Evolutionary conservation across 2,888 invertebrate species (phyloP), one percentile per base, ranked within the genome.

Genomic region (Amaurobius ferox): DNA sequence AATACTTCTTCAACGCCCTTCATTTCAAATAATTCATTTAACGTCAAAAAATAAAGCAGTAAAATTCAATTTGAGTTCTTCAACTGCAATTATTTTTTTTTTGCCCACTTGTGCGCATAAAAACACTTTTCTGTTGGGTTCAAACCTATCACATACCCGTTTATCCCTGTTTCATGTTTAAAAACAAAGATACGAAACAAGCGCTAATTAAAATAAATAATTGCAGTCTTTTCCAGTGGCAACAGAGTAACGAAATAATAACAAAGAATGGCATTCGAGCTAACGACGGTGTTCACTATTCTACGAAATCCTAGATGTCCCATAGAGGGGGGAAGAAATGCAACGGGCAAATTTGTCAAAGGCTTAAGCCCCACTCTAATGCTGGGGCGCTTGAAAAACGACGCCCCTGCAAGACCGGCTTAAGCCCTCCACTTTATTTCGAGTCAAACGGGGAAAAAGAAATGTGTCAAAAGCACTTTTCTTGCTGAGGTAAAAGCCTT

Each of bases 401-500:
- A 78, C 78, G 85, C 78, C 85, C 85, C 62, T 32, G 77, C 85
- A 78, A 85, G 71, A 67, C 85, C 26, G 68, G 68, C 73, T 86
- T 86, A 86, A 86, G 85, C 85, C 68, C 85, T 35, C 85, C 85
- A 86, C 85, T 86, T 86, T 86, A 86, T 86, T 86, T 74, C 85
- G 78, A 78, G 73, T 73, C 78, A 73, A 78, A 68, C 62, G 40
- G 55, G 73, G 32, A 73, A 78, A 79, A 79, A 68, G 79, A 83
- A 85, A 77, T 76, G 76, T 76, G 81, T 83, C 81, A 77, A 40
- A 64, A 26, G 35, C 19, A 26, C 71, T 67, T 40, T 74, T 80
- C 73, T 28, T 62, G 74, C 28, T 29, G 40, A 30, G 70, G 55
- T 76, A 81, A 79, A 81, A 81, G 80, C 80, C 74, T 68, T 55